Percentiles rank a stretch among this genome's conserved stretches.
phyloP scores from a whole-genome alignment of 2,113 vertebrate genomes.

The mouse (Mus musculus) region DNA sequence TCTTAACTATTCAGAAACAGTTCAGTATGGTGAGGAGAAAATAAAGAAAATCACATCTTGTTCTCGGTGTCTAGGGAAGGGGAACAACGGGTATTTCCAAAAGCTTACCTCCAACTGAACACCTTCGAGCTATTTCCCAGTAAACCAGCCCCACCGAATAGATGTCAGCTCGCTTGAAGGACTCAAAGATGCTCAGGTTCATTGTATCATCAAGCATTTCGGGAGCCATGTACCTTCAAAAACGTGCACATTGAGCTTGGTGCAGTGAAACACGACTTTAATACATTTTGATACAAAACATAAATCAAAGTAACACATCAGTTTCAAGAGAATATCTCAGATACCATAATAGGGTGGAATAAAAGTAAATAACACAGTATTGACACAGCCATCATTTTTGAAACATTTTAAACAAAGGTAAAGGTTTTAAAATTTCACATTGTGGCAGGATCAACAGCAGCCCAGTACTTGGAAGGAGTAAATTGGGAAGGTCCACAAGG shows the following conservation, averaged over 20 bases:
- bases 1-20: conserved; percentile 43
- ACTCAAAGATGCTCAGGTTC: conserved; percentile 95
- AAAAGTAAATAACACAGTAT: neutral
- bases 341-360: neutral
- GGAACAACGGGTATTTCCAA: neutral
- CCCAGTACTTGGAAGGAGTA: conserved; percentile 1
- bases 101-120: conserved; percentile 92
- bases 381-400: neutral
- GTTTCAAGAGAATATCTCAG: neutral
- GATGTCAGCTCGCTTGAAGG: conserved; percentile 97
- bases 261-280: conserved; percentile 39
- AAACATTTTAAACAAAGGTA: conserved; percentile 1
- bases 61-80: neutral
- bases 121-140: conserved; percentile 97
- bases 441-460: neutral
- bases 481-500: neutral
- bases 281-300: neutral
- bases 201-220: conserved; percentile 97
- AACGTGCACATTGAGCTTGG: conserved; percentile 72
- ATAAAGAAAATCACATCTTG: conserved; percentile 9
- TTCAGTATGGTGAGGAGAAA: neutral
- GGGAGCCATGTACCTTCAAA: conserved; percentile 97
- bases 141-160: conserved; percentile 97
- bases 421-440: neutral
- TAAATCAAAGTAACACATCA: conserved; percentile 9